Percentiles rank a stretch among this genome's conserved stretches.
Conservation (phyloP, 2,113 vertebrate species). For the Mohoua ochrocephala region DNA sequence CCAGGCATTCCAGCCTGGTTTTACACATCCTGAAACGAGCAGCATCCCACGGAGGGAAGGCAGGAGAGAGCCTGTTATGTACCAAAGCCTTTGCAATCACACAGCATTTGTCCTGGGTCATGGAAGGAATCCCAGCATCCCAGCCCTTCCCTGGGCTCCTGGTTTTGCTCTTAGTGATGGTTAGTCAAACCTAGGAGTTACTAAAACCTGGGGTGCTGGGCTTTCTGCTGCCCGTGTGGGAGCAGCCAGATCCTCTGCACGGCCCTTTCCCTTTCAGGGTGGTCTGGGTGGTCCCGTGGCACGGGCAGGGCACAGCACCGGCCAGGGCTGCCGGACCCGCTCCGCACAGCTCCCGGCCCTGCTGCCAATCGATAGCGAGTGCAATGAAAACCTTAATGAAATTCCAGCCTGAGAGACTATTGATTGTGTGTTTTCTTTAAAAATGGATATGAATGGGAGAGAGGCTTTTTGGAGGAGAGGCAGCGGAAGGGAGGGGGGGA, state of each 20-base stretch:
- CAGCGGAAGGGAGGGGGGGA: background rate
- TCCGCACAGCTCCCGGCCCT: background rate
- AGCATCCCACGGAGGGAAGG: background rate
- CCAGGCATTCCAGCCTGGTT: background rate
- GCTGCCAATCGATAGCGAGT: constrained; percentile 17
- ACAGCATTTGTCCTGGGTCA: background rate
- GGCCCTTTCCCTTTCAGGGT: background rate
- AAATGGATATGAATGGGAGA: constrained; percentile 48
- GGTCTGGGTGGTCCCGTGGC: background rate
- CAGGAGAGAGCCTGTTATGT: background rate
- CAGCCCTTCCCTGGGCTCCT: background rate
- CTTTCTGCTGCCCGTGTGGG: background rate
- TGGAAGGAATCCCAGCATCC: background rate
- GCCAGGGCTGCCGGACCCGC: rapidly evolving
- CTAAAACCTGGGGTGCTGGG: background rate
- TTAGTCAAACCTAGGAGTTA: background rate
- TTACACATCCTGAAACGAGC: background rate
- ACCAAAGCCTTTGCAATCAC: background rate
- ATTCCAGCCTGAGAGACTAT: constrained; percentile 51
- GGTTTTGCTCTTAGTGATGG: background rate
- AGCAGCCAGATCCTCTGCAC: background rate
- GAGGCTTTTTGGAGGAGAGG: constrained; percentile 1
- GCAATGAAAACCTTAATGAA: constrained; percentile 58
- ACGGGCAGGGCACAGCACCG: background rate
- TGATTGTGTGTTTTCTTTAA: constrained; percentile 48